Evolutionary conservation across 2,113 vertebrate species (phyloP), one percentile per base, ranked within the genome.

Genomic region (Pelvicachromis taeniatus): DNA sequence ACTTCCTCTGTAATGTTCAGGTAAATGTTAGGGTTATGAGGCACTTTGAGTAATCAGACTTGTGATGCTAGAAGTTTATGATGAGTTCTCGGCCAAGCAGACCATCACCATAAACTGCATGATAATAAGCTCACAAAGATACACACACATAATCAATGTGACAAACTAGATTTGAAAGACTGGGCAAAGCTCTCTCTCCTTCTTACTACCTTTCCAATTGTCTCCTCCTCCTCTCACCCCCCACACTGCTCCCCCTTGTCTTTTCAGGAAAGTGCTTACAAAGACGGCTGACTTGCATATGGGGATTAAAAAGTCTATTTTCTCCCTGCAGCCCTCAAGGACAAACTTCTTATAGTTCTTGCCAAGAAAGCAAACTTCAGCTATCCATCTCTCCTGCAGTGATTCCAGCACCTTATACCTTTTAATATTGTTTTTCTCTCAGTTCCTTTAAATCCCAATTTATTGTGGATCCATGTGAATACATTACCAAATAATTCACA

Each of bases 201-300:
- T 78, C 40, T 58, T 42, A 56, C 21, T 52, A 35, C 84, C 81
- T 85, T 82, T 82, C 58, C 10, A 77, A 77, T 80, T 56, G 78
- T 31, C 75, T 65, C 80, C 83, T 70, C 68, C 80, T 65, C 35
- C 48, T 31, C 6, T 33, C 53, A 7, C 14, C 21, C 61, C 38
- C 65, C 23, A 29, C 8, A 8, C 87, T 85, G 77, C 80, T 81
- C 53, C 82, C 78, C 29, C 55, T 87, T 86, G 87, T 89, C 86
- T 89, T 84, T 87, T 84, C 59, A 82, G 81, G 75, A 93, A 93
- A 91, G 85, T 90, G 94, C 92, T 94, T 93, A 91, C 94, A 94
- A 94, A 95, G 92, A 91, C 16, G 2, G 79, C 88, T 63, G 88
- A 89, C 81, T 90, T 90, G 87, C 88, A 91, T 87, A 80, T 84